These are phyloP conservation scores for Gisinianus flammeolus DNA, from an alignment of 2,888 invertebrate species.

Conservation along the genomic window DNA sequence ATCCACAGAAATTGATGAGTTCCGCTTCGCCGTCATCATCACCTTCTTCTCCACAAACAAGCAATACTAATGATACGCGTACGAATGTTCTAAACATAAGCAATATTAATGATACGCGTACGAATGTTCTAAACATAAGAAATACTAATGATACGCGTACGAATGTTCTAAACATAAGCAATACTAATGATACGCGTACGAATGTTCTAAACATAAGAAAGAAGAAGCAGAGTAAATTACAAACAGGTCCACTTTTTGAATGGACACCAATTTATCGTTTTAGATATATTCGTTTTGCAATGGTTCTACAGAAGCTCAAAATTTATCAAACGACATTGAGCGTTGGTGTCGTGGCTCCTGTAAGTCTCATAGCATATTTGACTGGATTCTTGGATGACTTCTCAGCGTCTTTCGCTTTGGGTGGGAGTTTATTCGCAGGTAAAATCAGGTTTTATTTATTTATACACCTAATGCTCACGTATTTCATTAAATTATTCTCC, in stretches of 20 bases:
- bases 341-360: conserved; percentile 34
- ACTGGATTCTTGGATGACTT: neutral
- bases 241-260: too few relatives aligned
- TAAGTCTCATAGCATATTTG: conserved; percentile 21
- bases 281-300: conserved; percentile 35
- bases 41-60: neutral
- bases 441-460: conserved; percentile 15
- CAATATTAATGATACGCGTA: neutral
- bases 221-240: too few relatives aligned
- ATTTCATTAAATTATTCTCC: neutral
- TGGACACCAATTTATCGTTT: conserved; percentile 46
- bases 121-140: neutral
- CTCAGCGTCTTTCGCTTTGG: conserved; percentile 24
- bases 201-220: too few relatives aligned
- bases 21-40: too few relatives aligned
- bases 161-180: too few relatives aligned
- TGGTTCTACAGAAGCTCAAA: conserved; percentile 48
- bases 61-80: neutral
- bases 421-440: conserved; percentile 48
- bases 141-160: too few relatives aligned
- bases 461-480: neutral
- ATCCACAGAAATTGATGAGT: too few relatives aligned
- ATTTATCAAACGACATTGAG: conserved; percentile 51
- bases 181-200: too few relatives aligned
- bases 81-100: neutral